These are phyloP conservation scores for Gonocerus acuteangulatus DNA, from an alignment of 2,888 invertebrate species.

Conservation along the genomic window DNA sequence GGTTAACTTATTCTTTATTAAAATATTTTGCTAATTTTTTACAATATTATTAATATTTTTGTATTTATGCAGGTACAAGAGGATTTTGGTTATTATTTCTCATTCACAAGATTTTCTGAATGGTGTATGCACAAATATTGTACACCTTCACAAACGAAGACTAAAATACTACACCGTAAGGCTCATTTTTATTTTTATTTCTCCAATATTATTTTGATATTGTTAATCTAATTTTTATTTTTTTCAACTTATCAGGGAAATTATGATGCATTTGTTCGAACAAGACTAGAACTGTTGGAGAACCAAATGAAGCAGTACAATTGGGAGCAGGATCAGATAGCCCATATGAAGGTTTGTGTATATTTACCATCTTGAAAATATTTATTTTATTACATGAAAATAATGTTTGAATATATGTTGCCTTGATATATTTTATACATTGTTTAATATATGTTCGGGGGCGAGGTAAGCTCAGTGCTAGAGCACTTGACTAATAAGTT, in stretches of 20 bases:
- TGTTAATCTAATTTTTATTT: background rate
- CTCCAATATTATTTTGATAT: background rate
- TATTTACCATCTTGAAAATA: background rate
- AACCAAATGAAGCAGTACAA: conserved; percentile 99
- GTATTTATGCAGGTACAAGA: conserved; percentile 87
- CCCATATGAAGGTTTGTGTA: conserved; percentile 96
- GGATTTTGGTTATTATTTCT: conserved; percentile 93
- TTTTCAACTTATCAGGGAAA: conserved; percentile 54
- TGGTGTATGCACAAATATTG: conserved; percentile 92
- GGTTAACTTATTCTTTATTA: too few species aligned
- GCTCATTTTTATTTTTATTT: conserved; percentile 28
- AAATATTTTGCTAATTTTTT: too few species aligned
- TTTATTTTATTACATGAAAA: background rate
- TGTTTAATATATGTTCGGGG: too few species aligned
- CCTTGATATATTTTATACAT: background rate
- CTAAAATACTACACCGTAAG: conserved; percentile 86
- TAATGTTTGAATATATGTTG: background rate
- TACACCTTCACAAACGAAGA: conserved; percentile 87
- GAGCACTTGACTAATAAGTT: too few species aligned
- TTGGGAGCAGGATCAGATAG: conserved; percentile 99
- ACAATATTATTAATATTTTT: too few species aligned
- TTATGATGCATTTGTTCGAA: conserved; percentile 93
- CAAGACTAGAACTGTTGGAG: conserved; percentile 86
- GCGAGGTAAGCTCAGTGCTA: too few species aligned
- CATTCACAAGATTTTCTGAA: conserved; percentile 99